A percentile compares a stretch with the other conserved stretches of the same genome.
phyloP scores from a whole-genome alignment of 1,140 invertebrate species.

The Drosophila mojavensis region DNA sequence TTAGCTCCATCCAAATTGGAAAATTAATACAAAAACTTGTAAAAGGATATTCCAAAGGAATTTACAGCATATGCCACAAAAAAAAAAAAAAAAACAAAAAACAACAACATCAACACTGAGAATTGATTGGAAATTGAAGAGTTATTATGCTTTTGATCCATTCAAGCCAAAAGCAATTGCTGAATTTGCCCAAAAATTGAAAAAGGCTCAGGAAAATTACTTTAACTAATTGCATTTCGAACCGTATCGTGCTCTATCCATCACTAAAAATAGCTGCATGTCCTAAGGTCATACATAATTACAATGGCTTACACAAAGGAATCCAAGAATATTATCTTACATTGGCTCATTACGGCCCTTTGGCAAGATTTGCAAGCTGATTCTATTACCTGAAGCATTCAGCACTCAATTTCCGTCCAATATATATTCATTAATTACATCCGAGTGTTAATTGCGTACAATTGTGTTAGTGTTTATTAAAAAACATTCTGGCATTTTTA shows the following conservation, averaged over 20 bases:
- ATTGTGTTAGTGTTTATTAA: too few relatives aligned
- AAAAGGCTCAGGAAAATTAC: not conserved
- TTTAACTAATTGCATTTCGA: not conserved
- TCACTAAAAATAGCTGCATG: not conserved
- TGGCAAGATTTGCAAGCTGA: not conserved
- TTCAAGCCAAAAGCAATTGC: not conserved
- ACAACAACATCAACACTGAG: not conserved
- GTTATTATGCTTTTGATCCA: not conserved
- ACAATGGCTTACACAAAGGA: not conserved
- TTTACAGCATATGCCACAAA: not conserved
- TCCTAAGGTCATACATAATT: not conserved
- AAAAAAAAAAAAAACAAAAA: not conserved
- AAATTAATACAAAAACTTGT: not conserved
- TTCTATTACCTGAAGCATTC: too few relatives aligned
- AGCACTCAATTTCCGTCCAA: too few relatives aligned
- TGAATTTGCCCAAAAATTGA: not conserved
- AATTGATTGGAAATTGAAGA: not conserved
- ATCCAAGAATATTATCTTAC: not conserved
- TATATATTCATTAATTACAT: too few relatives aligned
- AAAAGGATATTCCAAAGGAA: not conserved
- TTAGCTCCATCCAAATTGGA: not conserved
- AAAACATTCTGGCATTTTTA: too few relatives aligned
- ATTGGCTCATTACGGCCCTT: not conserved
- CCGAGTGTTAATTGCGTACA: too few relatives aligned
- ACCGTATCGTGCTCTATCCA: not conserved